Evolutionary conservation across 2,888 invertebrate genomes (phyloP).

Genomic region (Tenthredo distinguenda): DNA sequence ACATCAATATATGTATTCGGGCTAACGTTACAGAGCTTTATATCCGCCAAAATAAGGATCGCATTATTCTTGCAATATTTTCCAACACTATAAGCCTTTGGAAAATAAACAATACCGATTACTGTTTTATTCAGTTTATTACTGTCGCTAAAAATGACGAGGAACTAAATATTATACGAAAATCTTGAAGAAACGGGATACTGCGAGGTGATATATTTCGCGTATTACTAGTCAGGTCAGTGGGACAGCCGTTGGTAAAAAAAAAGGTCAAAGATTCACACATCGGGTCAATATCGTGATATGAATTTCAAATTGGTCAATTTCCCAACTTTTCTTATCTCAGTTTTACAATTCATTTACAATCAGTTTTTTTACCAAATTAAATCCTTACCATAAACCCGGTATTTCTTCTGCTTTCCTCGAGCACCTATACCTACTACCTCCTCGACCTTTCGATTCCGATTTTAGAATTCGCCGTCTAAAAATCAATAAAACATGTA

Average conservation of each 20-base stretch:
- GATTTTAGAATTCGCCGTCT: not conserved
- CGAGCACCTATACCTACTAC: not conserved
- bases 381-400: not conserved
- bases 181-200: not conserved
- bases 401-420: not conserved
- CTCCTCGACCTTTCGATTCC: not conserved
- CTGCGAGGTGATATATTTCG: not conserved
- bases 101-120: not conserved
- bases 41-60: not conserved
- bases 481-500: not conserved
- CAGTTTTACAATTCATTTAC: not conserved
- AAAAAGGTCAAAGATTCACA: slow-evolving; percentile 74
- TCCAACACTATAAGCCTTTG: not conserved
- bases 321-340: slow-evolving; percentile 52
- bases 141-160: not conserved
- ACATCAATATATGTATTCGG: slow-evolving; percentile 37
- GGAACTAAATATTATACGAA: not conserved
- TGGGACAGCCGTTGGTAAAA: not conserved
- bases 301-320: slow-evolving; percentile 76
- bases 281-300: slow-evolving; percentile 74
- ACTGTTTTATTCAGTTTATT: not conserved
- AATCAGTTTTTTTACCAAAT: not conserved
- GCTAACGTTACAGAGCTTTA: not conserved
- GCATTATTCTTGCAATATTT: slow-evolving; percentile 1
- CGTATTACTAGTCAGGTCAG: not conserved